Base-by-base conservation (phyloP, 35 echinoderm and acorn worm genomes). In the Amphiura filiformis region DNA sequence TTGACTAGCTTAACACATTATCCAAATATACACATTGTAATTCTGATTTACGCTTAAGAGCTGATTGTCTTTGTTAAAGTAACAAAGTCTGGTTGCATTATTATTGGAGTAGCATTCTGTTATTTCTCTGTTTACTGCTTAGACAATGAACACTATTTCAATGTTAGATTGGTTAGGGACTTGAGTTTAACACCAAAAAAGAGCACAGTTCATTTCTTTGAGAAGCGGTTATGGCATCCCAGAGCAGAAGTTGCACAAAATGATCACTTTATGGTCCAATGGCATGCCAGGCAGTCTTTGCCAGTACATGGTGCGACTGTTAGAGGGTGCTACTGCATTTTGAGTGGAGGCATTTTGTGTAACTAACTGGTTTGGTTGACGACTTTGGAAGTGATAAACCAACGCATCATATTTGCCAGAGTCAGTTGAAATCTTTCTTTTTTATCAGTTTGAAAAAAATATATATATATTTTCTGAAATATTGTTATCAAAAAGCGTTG, bases 201-300 rank as follows among this genome's bases (percentile, higher is more conserved):
- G 61, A 70, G 61, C 61, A 30, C 28, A 70, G 61, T 70, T 70
- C 61, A 70, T 70, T 70, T 70, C 61, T 70, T 70, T 70, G 61
- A 15, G 61, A 70, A 70, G 61, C 26, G 61, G 61, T 70, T 26
- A 18, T n/a, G 61, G 15, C n/a, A 47, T 47, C 41, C 61, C 61
- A 70, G 61, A 23, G 26, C 61, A 70, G 61, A 26, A 70, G 61
- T 70, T 70, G 15, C 61, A 70, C 61, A 70, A 70, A 70, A 70
- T 70, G 61, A 23, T n/a, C 11, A n/a, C 61, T 70, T 70, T 11
- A 2, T 5, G 9, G 26, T n/a, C 26, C 61, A 23, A 30, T 70
- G 9, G 61, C 28, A 18, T 11, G 44, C 20, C 20, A 52, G 44
- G 44, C 20, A 52, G 7, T 52, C 44, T 7, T 52, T 20, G 7